Evolutionary conservation across 2,113 vertebrate genomes (phyloP), one percentile per base, ranked within the genome.

Genomic region (Procapra przewalskii): DNA sequence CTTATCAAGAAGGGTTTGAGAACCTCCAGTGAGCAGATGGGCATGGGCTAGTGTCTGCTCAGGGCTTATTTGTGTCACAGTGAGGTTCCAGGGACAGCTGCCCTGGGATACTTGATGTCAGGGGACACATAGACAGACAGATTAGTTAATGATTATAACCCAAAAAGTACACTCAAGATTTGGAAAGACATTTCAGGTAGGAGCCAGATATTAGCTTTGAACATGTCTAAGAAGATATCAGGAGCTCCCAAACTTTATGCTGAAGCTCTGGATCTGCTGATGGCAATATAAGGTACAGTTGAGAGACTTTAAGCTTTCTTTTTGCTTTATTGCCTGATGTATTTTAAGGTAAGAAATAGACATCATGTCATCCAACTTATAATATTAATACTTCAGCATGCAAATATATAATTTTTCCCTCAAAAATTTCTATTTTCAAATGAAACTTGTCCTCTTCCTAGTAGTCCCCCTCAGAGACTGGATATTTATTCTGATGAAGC

Each of bases 341-440:
- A 90, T 50, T 92, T 96, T 40, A 96, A 80, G 45, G 16, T 77
- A 62, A 96, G 45, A 93, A 50, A 43, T 25, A 57, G 75, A n/a
- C 48, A 45, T 84, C 19, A 31, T 40, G 48, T 82, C 81, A 83
- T 87, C 93, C 43, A 93, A 83, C n/a, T 29, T 77, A 4, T 25
- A 80, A 5, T 75, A 85, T 4, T n/a, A 80, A 4, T 62, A 85
- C 7, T 71, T 91, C 25, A 75, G 33, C 92, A 23, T 82, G 21
- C n/a, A 93, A 80, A 97, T 21, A 93, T 90, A 84, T 64, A 43
- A 31, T 79, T 86, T 89, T 91, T 83, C n/a, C 25, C 83, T 93
- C 60, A 86, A 21, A 83, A 90, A 62, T 85, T 67, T 92, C 29
- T 88, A 45, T 89, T 88, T 94, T 93, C 27, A 62, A 50, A 52